Conservation (phyloP, 1,140 invertebrate species). For the Reticulitermes speratus region DNA sequence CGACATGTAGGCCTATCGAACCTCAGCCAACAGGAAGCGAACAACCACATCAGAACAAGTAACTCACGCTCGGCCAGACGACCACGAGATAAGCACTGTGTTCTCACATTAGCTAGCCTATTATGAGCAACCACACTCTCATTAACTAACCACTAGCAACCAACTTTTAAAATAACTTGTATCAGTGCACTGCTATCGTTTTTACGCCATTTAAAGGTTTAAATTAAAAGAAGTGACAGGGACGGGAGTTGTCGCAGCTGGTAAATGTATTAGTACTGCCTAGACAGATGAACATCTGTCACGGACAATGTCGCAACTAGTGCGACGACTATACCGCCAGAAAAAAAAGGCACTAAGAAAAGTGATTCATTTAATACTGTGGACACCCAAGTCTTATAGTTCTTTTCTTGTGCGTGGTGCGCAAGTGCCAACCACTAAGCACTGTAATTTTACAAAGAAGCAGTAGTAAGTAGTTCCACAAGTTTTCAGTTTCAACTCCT, state of each 20-base stretch:
- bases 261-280: background rate
- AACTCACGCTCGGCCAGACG: background rate
- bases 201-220: no score
- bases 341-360: no score
- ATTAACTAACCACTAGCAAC: background rate
- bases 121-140: background rate
- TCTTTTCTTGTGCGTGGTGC: no score
- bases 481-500: no score
- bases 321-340: background rate
- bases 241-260: background rate
- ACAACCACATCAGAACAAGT: background rate
- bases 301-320: background rate
- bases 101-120: background rate
- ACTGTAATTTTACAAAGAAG: no score
- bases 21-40: no score
- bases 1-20: no score
- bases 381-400: no score
- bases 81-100: background rate
- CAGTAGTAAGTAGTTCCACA: no score
- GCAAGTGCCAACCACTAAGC: no score
- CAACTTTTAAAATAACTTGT: background rate
- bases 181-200: background rate
- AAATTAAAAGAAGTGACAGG: background rate
- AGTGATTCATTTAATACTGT: background rate
- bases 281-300: background rate